Base-by-base conservation (phyloP, 2,888 invertebrate genomes). In the Cremastinae sp. region DNA sequence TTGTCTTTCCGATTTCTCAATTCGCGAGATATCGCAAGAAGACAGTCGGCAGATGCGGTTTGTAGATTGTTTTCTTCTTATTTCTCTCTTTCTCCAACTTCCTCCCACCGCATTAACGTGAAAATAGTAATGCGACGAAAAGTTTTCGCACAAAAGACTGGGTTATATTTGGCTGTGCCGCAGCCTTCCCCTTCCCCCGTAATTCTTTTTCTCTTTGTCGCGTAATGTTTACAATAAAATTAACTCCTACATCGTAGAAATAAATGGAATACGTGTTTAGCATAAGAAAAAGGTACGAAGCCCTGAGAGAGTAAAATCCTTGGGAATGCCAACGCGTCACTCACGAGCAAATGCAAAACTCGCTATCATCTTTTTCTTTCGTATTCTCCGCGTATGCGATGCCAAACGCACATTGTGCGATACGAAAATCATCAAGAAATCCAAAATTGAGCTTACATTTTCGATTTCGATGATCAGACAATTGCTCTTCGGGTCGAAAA, bases 151-250 rank as follows among this genome's bases (percentile, higher is more conserved):
- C 43, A 56, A 36, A 34, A 43, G 43, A 53, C 61, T n/a, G n/a
- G 51, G 53, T 14, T 70, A 53, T 61, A 70, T 62, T 70, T 70
- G 61, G 61, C 54, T 36, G 62, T 38, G 53, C 62, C 9, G 14
- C 62, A 14, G 14, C 10, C 36, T 41, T 12, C 28, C 34, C n/a
- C n/a, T 28, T 28, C 28, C 28, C 7, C 34, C 28, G 9, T 36
- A 8, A 71, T 79, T 81, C 74, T 79, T 76, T 81, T 78, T 78
- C 79, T 75, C 78, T 75, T 18, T 16, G 14, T 45, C 28, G 28
- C 80, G 72, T 79, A 64, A 45, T 82, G 81, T 84, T 84, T 84
- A 82, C 84, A 81, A 83, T 83, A 83, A 84, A 84, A 84, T 84
- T 84, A 84, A 82, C 83, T 84, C 81, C 82, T 79, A 79, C 82